Evolutionary conservation across 2,888 invertebrate species (phyloP).

Genomic region (Sabatieria punctata): DNA sequence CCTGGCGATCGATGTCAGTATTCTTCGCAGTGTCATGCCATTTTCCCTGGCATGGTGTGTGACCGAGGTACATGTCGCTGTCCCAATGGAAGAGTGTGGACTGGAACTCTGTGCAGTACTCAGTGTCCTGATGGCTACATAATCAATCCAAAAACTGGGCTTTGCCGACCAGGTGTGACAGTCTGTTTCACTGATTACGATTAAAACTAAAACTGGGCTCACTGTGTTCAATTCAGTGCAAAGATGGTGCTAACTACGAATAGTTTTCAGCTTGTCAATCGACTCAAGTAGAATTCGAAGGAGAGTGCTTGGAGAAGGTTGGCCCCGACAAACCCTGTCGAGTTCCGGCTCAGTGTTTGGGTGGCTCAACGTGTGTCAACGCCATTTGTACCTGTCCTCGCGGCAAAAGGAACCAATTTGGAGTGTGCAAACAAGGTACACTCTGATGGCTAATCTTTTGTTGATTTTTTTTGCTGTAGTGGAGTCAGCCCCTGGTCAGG

Average conservation of each 20-base stretch:
- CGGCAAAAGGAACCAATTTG: constrained; percentile 3
- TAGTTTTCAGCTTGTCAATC: constrained; percentile 16
- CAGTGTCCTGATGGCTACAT: constrained; percentile 18
- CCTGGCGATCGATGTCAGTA: constrained; percentile 28
- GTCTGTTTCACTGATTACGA: not conserved
- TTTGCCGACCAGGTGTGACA: constrained; percentile 20
- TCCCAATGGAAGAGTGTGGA: constrained; percentile 18
- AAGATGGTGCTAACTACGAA: not conserved
- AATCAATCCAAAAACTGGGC: constrained; percentile 17
- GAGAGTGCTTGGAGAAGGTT: constrained; percentile 22
- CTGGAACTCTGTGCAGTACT: constrained; percentile 2
- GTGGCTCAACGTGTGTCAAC: constrained; percentile 8
- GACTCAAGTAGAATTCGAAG: constrained; percentile 24
- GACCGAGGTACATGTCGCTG: constrained; percentile 20
- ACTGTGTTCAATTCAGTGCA: too few species aligned
- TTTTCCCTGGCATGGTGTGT: constrained; percentile 25
- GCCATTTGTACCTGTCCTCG: constrained; percentile 7
- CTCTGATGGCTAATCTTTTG: not conserved
- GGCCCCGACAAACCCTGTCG: constrained; percentile 21
- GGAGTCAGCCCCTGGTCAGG: constrained; percentile 14
- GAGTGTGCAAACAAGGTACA: constrained; percentile 1
- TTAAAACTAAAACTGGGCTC: too few species aligned
- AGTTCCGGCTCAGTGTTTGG: constrained; percentile 25
- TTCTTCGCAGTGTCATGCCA: constrained; percentile 27
- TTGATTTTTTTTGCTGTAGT: constrained; percentile 8